Conservation (phyloP, 35 echinoderm and acorn worm species). For the Apostichopus californicus region DNA sequence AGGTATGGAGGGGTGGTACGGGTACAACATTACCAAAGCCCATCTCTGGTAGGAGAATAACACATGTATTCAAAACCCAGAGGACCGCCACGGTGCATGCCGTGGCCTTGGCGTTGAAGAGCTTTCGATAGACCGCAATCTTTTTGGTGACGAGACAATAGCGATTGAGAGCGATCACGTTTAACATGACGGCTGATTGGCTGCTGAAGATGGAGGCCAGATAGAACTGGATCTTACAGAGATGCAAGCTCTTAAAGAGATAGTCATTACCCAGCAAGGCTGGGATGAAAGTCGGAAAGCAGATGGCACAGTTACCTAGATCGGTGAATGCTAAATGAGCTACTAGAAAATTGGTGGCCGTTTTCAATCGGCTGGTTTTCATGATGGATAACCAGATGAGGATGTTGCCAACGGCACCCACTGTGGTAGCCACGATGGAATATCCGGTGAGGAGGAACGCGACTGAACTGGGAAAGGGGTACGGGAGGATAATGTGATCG, state of each 20-base stretch:
- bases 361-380: conserved; percentile 27
- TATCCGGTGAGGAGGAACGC: neutral
- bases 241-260: neutral
- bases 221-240: conserved; percentile 58
- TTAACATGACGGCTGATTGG: conserved; percentile 56
- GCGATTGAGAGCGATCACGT: conserved; percentile 55
- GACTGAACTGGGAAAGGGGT: neutral
- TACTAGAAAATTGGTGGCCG: conserved; percentile 45
- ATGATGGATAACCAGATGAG: conserved; percentile 30
- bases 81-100: neutral
- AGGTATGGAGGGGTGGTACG: neutral
- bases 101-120: conserved; percentile 18
- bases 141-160: conserved; percentile 46
- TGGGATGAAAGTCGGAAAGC: conserved; percentile 48
- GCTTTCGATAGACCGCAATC: neutral
- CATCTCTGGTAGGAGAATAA: conserved; percentile 36
- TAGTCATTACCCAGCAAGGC: conserved; percentile 23
- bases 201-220: conserved; percentile 57
- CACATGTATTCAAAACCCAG: neutral
- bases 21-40: conserved; percentile 36
- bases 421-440: neutral
- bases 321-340: conserved; percentile 41
- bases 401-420: conserved; percentile 10
- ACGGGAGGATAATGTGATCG: neutral
- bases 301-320: conserved; percentile 33